Evolutionary conservation across 2,113 vertebrate species (phyloP).

Genomic region (Thalassoma bifasciatum): DNA sequence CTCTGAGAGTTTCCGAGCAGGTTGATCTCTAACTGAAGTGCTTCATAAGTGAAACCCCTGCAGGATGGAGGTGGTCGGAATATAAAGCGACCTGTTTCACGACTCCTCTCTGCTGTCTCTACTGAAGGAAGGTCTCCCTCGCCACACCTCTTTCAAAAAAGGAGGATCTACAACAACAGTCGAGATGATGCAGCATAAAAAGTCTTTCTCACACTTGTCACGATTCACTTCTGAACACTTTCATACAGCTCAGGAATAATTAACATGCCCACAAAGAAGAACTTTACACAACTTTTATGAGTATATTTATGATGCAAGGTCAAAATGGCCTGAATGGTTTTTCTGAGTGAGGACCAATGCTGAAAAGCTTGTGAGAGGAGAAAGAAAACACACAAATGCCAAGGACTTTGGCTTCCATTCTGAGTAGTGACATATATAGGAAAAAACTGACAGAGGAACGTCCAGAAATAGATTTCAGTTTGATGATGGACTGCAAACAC

Average conservation of each 20-base stretch:
- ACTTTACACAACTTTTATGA: slow-evolving; percentile 66
- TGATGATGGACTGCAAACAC: slow-evolving; percentile 33
- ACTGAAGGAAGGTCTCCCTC: slow-evolving; percentile 24
- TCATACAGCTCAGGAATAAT: slow-evolving; percentile 58
- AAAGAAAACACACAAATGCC: slow-evolving; percentile 60
- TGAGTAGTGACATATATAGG: slow-evolving; percentile 21
- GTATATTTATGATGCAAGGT: slow-evolving; percentile 63
- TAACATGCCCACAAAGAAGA: slow-evolving; percentile 62
- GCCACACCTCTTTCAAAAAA: slow-evolving; percentile 12
- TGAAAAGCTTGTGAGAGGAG: slow-evolving; percentile 43
- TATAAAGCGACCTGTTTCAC: slow-evolving; percentile 60
- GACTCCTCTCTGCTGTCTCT: slow-evolving; percentile 25
- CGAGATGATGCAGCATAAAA: not conserved
- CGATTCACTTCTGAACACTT: slow-evolving; percentile 38
- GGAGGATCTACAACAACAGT: slow-evolving; percentile 15
- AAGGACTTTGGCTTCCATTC: slow-evolving; percentile 62
- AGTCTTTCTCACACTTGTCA: slow-evolving; percentile 17
- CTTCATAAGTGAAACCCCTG: slow-evolving; percentile 33
- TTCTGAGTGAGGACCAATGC: slow-evolving; percentile 27
- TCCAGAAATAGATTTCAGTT: slow-evolving; percentile 60
- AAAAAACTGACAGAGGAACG: slow-evolving; percentile 4
- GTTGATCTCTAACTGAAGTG: slow-evolving; percentile 47
- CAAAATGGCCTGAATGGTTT: slow-evolving; percentile 50
- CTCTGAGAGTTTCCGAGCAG: slow-evolving; percentile 17
- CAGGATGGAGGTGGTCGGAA: slow-evolving; percentile 61